Evolutionary conservation across 1,140 invertebrate species (phyloP).

Genomic region (Heterodera carotae): DNA sequence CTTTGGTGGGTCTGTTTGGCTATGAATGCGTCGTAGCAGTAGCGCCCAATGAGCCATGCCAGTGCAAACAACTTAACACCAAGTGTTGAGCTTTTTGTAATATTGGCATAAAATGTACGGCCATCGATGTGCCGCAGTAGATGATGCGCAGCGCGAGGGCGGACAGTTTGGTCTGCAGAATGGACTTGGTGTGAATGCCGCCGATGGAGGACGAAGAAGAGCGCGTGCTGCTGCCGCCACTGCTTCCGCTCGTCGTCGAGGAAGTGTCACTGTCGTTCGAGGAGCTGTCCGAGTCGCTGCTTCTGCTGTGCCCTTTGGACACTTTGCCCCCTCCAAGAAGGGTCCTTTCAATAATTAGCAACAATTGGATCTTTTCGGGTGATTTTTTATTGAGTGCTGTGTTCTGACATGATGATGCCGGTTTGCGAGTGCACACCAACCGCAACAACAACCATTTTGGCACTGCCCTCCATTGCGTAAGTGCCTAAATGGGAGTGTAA

Average conservation of each 20-base stretch:
- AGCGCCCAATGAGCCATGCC: conserved; percentile 58
- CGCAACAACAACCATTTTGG: conserved; percentile 64
- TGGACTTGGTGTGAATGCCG: conserved; percentile 61
- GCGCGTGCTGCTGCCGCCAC: conserved; percentile 6
- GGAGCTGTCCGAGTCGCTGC: conserved; percentile 27
- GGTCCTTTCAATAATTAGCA: conserved; percentile 14
- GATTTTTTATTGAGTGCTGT: background rate
- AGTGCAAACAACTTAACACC: conserved; percentile 53
- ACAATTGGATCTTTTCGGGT: background rate
- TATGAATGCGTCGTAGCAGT: conserved; percentile 49
- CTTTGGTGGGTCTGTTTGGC: background rate
- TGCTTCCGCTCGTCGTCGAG: conserved; percentile 30
- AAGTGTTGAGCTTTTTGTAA: background rate
- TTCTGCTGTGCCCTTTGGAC: background rate
- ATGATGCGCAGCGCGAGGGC: conserved; percentile 65
- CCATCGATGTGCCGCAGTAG: conserved; percentile 54
- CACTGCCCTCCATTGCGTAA: conserved; percentile 66
- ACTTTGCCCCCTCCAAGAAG: conserved; percentile 36
- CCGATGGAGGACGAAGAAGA: conserved; percentile 22
- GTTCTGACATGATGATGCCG: conserved; percentile 63
- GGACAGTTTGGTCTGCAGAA: conserved; percentile 64
- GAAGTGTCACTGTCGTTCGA: conserved; percentile 43
- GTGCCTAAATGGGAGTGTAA: conserved; percentile 52
- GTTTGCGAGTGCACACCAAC: conserved; percentile 66
- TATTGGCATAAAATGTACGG: conserved; percentile 2